A percentile compares a stretch with the other conserved stretches of the same genome.
Evolutionary conservation across 2,888 invertebrate genomes (phyloP).

Genomic region (Rhodophaea formosa): DNA sequence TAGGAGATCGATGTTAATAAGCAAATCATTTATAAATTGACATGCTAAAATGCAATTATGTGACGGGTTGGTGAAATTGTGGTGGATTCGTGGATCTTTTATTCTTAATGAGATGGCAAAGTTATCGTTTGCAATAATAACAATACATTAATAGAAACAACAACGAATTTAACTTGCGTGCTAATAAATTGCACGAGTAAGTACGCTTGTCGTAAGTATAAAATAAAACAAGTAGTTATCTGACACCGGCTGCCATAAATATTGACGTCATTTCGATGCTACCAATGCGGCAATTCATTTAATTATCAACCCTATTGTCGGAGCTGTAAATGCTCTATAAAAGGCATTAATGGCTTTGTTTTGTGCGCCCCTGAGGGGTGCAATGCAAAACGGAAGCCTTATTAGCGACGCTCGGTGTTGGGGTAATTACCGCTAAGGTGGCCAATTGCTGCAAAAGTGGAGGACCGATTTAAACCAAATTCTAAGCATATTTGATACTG

Average conservation of each 20-base stretch:
- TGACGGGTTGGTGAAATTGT: too few relatives aligned
- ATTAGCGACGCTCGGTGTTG: constrained; percentile 6
- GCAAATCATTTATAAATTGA: too few relatives aligned
- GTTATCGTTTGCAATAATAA: too few relatives aligned
- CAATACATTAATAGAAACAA: too few relatives aligned
- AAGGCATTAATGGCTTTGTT: constrained; percentile 8
- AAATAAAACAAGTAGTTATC: neutral
- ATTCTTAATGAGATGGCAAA: too few relatives aligned
- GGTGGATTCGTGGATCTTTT: too few relatives aligned
- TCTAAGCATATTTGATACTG: neutral
- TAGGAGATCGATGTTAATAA: too few relatives aligned
- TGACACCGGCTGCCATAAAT: neutral
- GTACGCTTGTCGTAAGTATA: neutral
- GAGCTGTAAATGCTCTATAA: constrained; percentile 5
- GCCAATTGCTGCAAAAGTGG: constrained; percentile 8
- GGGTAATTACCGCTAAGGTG: neutral
- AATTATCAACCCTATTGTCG: constrained; percentile 12
- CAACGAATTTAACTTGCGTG: neutral
- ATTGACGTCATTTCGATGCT: constrained; percentile 3
- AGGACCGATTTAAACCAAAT: neutral
- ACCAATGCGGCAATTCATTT: neutral
- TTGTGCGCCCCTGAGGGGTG: neutral
- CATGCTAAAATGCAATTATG: too few relatives aligned
- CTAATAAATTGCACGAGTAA: neutral
- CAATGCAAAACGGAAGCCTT: constrained; percentile 14